Conservation (phyloP, 2,888 invertebrate genomes). For the Poecilobothrus nobilitatus region DNA sequence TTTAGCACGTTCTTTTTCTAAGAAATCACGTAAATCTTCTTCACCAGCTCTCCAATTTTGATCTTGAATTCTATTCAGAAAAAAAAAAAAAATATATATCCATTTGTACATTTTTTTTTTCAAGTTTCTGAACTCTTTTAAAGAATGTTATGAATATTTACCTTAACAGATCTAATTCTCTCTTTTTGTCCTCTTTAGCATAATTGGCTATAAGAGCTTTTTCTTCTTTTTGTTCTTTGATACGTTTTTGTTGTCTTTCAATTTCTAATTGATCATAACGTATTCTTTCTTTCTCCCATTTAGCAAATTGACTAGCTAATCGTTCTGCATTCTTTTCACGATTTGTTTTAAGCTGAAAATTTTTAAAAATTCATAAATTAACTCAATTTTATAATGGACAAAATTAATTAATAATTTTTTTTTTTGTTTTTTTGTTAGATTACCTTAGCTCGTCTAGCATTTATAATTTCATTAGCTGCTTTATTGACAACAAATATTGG, state of each 20-base stretch:
- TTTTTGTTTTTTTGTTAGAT: too few species aligned
- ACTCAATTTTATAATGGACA: not conserved
- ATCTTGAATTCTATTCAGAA: constrained; percentile 34
- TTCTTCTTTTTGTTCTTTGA: constrained; percentile 31
- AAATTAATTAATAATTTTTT: not conserved
- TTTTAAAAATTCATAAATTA: constrained; percentile 14
- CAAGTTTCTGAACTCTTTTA: not conserved
- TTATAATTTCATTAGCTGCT: constrained; percentile 46
- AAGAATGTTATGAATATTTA: constrained; percentile 21
- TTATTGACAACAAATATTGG: constrained; percentile 53
- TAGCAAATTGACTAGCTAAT: constrained; percentile 38
- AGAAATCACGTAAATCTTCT: constrained; percentile 36
- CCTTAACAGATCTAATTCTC: constrained; percentile 40
- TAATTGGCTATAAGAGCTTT: constrained; percentile 34
- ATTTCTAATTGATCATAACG: constrained; percentile 37
- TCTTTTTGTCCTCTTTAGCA: constrained; percentile 33
- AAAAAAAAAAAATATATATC: not conserved
- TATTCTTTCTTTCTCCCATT: constrained; percentile 41
- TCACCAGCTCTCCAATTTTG: constrained; percentile 40
- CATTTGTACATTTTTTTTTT: too few species aligned
- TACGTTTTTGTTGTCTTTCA: constrained; percentile 30
- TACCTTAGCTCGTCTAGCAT: constrained; percentile 48
- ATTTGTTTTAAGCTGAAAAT: constrained; percentile 38
- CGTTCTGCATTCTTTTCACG: constrained; percentile 41
- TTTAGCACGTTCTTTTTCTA: constrained; percentile 34